Conservation (phyloP, 2,888 invertebrate species). For the Spodoptera picta region DNA sequence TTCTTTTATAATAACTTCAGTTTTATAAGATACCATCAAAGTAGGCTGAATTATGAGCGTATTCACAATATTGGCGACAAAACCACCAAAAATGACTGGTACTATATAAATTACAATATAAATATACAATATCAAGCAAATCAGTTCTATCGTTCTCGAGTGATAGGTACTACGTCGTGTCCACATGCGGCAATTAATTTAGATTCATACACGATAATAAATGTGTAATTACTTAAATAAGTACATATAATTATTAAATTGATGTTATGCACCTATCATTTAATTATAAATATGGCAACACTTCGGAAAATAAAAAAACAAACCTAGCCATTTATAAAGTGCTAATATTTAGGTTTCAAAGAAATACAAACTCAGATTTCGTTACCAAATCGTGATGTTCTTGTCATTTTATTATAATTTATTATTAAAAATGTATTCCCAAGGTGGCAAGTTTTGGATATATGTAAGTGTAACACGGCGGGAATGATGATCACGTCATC, state of each 20-base stretch:
- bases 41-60: no score
- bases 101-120: no score
- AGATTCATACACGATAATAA: no score
- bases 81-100: no score
- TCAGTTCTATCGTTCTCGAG: no score
- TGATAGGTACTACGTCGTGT: no score
- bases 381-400: conserved; percentile 30
- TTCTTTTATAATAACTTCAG: no score
- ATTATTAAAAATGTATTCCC: conserved; percentile 54
- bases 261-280: neutral
- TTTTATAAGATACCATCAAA: no score
- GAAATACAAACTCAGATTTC: conserved; percentile 37
- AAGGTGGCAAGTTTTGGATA: conserved; percentile 73
- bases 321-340: conserved; percentile 19
- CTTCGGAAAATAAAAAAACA: conserved; percentile 22
- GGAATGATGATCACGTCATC: conserved; percentile 76
- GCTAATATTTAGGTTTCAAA: conserved; percentile 30
- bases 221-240: neutral
- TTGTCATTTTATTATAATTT: conserved; percentile 44
- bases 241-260: neutral
- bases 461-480: conserved; percentile 78
- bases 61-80: no score
- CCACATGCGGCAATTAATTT: no score
- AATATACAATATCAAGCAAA: no score
- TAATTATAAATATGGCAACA: conserved; percentile 45